Evolutionary conservation across 2,888 invertebrate species (phyloP), one percentile per base, ranked within the genome.

Genomic region (Pachymerium ferrugineum): DNA sequence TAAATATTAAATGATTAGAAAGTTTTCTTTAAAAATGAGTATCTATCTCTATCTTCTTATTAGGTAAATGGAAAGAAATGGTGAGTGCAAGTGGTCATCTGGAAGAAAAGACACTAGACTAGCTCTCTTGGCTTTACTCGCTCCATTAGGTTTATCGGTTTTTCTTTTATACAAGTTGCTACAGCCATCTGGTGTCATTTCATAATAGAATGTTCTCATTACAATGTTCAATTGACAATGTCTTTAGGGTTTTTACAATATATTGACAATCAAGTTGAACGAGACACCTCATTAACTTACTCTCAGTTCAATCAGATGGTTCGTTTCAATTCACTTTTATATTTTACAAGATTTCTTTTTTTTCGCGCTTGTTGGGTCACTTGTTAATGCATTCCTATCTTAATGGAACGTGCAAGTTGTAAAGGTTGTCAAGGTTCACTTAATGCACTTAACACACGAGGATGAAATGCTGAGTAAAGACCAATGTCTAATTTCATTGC

Each of bases 401-500:
- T 62, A 62, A 62, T 62, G 62, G 62, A 62, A 62, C n/a, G 62
- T 62, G 62, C 25, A 28, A 62, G 38, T 38, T 38, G 38, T 38
- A 38, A n/a, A n/a, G n/a, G 47, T 47, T 47, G 47, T 47, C 47
- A n/a, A 8, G 47, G 22, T 47, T 47, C 47, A 19, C 22, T 47
- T 47, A 47, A 62, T 62, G 62, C 62, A 62, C 62, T 62, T 62
- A 62, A 62, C 62, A 14, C 38, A 62, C 62, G 14, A n/a, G 62
- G 62, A 62, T 62, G 62, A 62, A 62, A 62, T 62, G 62, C 62
- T 62, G 62, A 62, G 62, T 62, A 25, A 28, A 25, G 62, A 62
- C 12, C 62, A 62, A 14, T 28, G 62, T 12, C 28, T 62, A 62
- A 62, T 62, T 62, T 62, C 62, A 62, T 62, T 62, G 62, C 62